These are phyloP conservation scores for Diogma glabrata DNA, from an alignment of 2,888 invertebrate genomes.

Conservation along the genomic window DNA sequence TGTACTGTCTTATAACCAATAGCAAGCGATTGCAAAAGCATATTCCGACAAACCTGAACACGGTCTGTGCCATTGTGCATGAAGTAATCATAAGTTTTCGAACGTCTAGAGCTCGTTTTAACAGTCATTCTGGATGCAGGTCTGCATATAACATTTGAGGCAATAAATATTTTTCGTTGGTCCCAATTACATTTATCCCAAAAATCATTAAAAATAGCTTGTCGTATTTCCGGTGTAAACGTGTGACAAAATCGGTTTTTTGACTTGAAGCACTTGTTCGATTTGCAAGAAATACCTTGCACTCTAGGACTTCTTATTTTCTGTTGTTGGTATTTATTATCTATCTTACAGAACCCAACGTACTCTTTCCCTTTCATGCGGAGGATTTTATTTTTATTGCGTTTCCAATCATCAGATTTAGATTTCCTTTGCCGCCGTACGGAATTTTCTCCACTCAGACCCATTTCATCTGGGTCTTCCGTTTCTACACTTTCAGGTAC, in stretches of 20 bases:
- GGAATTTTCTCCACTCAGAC: background rate
- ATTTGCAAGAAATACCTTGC: background rate
- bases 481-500: background rate
- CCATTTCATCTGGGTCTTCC: background rate
- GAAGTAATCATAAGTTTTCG: background rate
- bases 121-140: background rate
- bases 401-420: background rate
- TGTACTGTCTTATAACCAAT: background rate
- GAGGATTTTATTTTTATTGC: background rate
- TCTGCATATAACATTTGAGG: background rate
- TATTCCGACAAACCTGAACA: background rate
- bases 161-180: background rate
- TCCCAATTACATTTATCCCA: background rate
- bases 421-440: too few relatives aligned
- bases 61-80: background rate
- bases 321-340: background rate
- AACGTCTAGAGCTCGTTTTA: background rate
- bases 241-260: background rate
- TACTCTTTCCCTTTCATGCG: background rate
- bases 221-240: background rate
- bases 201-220: background rate
- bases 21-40: background rate
- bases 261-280: background rate
- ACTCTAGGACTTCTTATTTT: background rate
- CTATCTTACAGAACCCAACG: background rate